Evolutionary conservation across 2,113 vertebrate genomes (phyloP).

Genomic region (Labeo catla): DNA sequence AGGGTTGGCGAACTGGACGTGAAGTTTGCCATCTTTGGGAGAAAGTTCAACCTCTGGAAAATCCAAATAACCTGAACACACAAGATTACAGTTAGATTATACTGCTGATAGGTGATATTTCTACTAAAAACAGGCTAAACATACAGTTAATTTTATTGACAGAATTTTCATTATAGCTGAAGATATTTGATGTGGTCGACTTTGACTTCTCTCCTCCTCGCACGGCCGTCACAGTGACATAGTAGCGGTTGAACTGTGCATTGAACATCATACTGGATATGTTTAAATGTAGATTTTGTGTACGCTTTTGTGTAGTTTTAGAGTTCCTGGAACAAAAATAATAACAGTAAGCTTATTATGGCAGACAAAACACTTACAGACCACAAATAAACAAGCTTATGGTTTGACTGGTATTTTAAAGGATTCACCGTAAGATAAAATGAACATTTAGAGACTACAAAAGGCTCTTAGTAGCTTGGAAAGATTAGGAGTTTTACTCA

Average conservation of each 20-base stretch:
- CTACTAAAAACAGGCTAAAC: neutral
- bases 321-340: neutral
- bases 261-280: constrained; percentile 47
- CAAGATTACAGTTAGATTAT: constrained; percentile 26
- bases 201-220: neutral
- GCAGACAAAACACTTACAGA: neutral
- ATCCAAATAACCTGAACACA: constrained; percentile 62
- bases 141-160: neutral
- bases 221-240: constrained; percentile 44
- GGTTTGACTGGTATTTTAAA: neutral
- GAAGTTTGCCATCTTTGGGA: fast-evolving
- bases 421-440: neutral
- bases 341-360: neutral
- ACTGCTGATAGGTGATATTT: neutral
- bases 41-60: constrained; percentile 63
- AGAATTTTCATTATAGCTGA: fast-evolving
- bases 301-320: neutral
- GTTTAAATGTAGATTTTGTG: constrained; percentile 30
- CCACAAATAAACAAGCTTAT: neutral
- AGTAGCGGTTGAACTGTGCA: neutral
- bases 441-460: neutral
- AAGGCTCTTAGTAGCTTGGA: neutral
- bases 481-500: neutral
- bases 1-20: constrained; percentile 65
- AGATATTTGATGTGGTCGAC: fast-evolving